Evolutionary conservation across 2,888 invertebrate genomes (phyloP).

Genomic region (Epicampocera succincta): DNA sequence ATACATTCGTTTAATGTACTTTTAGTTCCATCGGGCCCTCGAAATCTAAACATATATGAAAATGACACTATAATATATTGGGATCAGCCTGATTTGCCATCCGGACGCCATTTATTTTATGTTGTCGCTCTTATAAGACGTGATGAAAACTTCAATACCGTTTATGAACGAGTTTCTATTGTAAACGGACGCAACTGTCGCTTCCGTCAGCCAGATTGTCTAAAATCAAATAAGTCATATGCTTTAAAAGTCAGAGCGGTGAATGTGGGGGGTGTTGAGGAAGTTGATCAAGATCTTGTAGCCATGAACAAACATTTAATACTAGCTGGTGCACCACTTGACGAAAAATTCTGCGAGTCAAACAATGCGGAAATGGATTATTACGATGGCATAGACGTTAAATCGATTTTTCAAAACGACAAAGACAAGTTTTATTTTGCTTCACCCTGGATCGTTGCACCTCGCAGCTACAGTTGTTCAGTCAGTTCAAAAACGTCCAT

Average conservation of each 20-base stretch:
- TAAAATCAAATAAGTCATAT: constrained; percentile 66
- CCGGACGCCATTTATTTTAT: constrained; percentile 84
- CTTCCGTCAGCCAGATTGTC: constrained; percentile 71
- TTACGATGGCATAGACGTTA: constrained; percentile 2
- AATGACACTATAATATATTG: constrained; percentile 77
- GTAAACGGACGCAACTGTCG: constrained; percentile 71
- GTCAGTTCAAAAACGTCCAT: constrained; percentile 43
- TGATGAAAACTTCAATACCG: constrained; percentile 54
- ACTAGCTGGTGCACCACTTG: constrained; percentile 59
- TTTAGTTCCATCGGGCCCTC: constrained; percentile 73
- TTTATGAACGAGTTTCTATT: constrained; percentile 66
- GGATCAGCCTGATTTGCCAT: constrained; percentile 82
- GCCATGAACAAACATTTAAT: constrained; percentile 53
- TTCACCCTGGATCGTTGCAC: constrained; percentile 62
- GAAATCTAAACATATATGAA: constrained; percentile 65
- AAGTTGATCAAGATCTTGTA: constrained; percentile 65
- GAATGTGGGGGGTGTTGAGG: constrained; percentile 71
- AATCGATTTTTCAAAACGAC: constrained; percentile 16
- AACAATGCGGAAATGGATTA: constrained; percentile 4
- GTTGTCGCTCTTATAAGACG: constrained; percentile 79
- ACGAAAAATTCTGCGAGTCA: constrained; percentile 48
- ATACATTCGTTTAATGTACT: too few relatives aligned
- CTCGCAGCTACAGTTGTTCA: constrained; percentile 36
- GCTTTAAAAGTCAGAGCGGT: constrained; percentile 74
- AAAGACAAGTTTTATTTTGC: constrained; percentile 59